Evolutionary conservation across 1,140 invertebrate species (phyloP), one percentile per base, ranked within the genome.

Genomic region (Hermetia illucens): DNA sequence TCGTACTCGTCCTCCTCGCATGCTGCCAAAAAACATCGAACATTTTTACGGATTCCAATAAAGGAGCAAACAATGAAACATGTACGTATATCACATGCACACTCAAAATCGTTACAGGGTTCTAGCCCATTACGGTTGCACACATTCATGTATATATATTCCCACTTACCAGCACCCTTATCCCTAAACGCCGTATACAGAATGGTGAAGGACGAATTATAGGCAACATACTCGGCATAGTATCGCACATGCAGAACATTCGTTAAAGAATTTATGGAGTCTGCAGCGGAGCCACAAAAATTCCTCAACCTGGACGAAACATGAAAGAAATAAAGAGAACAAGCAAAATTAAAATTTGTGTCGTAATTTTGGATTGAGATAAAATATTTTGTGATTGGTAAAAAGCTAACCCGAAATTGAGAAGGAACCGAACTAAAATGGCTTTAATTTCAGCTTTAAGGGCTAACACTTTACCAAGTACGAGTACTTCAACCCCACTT

Each of bases 261-360:
- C 10, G 65, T 60, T 12, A 63, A 62, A 2, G 74, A 70, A 29
- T 65, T 59, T 9, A 84, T 69, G 8, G 73, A 60, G 42, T 86
- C 82, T 1, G 81, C 81, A 6, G 82, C 75, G 12, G 79, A 82
- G 1, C 83, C 82, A 52, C 85, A 89, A 59, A 82, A 84, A 48
- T 77, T 74, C 46, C 74, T 74, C 10, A 74, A 43, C 39, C 72
- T 64, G 45, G 24, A 48, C n/a, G n/a, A n/a, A n/a, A n/a, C n/a
- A n/a, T n/a, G n/a, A n/a, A n/a, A n/a, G n/a, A n/a, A n/a, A n/a
- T n/a, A n/a, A n/a, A n/a, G n/a, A 46, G 10, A 34, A 33, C 39
- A 21, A 35, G 13, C 5, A 13, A 13, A 8, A 25, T 25, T 25
- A 25, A 25, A 25, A n/a, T 25, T 25, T 6, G 5, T 32, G 13